Base-by-base conservation (phyloP, 2,113 vertebrate species). In the Mixornis gularis region DNA sequence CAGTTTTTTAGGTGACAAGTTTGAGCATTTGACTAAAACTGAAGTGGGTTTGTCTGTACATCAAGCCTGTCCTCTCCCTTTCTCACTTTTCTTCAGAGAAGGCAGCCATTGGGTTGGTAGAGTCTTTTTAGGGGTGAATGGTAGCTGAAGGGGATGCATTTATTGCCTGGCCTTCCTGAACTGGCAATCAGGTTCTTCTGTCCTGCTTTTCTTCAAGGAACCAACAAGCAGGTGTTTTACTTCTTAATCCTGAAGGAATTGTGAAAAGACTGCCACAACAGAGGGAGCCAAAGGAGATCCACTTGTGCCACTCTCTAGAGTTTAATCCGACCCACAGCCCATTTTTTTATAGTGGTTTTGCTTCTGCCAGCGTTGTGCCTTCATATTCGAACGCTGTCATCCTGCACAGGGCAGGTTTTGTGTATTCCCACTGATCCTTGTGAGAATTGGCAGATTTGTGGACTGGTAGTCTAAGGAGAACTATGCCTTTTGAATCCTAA, bases 1-100 rank as follows among this genome's bases (percentile, higher is more conserved):
- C 55, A 79, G 32, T 84, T 90, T 87, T 89, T 51, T 72, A 93
- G 87, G 70, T 90, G 94, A 82, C n/a, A 63, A 41, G 59, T 72
- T 92, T 77, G 80, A 96, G 36, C 59, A 70, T 85, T 87, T 94
- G 55, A 73, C 51, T 93, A 34, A 60, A 85, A 71, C 55, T 56
- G 87, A 94, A 70, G 71, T 34, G 89, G 74, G 14, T 79, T 93
- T 87, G 17, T 63, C 81, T 90, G 51, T 56, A 48, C 6, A 3
- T 87, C 59, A 34, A 66, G 66, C 51, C 55, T 65, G n/a, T 91
- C 38, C 53, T 87, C 44, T 89, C 40, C 32, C 7, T 79, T 85
- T 71, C 71, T 91, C 74, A 51, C 17, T 66, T 89, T 36, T 30
- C 44, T 70, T 27, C 56, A 36, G 71, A 73, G 62, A 65, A 90